Percentiles rank a stretch among this genome's conserved stretches.
Evolutionary conservation across 2,888 invertebrate species (phyloP).

Genomic region (Dendrolimus houi): DNA sequence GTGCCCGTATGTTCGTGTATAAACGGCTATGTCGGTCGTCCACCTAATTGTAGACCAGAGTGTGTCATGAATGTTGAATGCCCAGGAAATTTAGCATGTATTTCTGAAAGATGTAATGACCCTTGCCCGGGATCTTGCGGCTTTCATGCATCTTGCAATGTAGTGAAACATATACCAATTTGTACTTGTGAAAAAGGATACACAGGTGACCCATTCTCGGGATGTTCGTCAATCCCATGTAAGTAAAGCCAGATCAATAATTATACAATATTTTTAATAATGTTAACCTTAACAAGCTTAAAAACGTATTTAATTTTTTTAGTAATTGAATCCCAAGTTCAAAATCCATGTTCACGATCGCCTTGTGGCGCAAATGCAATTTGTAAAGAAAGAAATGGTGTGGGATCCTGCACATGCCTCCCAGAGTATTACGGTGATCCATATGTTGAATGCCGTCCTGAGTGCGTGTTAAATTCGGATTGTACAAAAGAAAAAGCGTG

Average conservation of each 20-base stretch:
- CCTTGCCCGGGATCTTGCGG: conserved; percentile 87
- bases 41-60: conserved; percentile 87
- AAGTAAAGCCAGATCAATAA: conserved; percentile 41
- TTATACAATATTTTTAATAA: neutral
- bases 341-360: conserved; percentile 85
- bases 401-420: conserved; percentile 88
- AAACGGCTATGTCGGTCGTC: conserved; percentile 84
- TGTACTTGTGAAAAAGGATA: conserved; percentile 83
- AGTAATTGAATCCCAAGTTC: conserved; percentile 71
- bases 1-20: conserved; percentile 86
- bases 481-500: conserved; percentile 87
- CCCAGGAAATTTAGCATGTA: conserved; percentile 82
- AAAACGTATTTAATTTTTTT: conserved; percentile 25
- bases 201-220: conserved; percentile 87
- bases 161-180: conserved; percentile 83
- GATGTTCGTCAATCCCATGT: conserved; percentile 79
- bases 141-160: conserved; percentile 81
- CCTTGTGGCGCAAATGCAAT: conserved; percentile 92
- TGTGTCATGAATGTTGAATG: conserved; percentile 85
- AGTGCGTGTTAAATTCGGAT: conserved; percentile 92
- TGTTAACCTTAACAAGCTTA: neutral
- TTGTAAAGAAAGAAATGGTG: conserved; percentile 87
- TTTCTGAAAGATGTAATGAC: conserved; percentile 82
- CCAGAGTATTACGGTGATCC: conserved; percentile 91
- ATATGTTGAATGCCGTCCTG: conserved; percentile 89